Evolutionary conservation across 2,888 invertebrate species (phyloP), one percentile per base, ranked within the genome.

Genomic region (Mythimna albipuncta): DNA sequence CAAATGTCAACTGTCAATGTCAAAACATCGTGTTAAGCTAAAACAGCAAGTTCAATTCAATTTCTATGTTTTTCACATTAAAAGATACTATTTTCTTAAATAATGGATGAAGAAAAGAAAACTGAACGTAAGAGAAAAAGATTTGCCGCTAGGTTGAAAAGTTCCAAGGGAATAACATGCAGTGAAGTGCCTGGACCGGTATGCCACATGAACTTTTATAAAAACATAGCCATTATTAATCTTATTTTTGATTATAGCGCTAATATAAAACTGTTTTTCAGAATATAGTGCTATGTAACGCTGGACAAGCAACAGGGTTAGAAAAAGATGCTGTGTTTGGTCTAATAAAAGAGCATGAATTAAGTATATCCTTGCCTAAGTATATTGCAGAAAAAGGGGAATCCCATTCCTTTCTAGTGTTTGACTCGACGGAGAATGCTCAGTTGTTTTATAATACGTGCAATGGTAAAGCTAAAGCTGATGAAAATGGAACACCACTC

Each of bases 271-370:
- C 3, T 54, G 6, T 35, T 58, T 97, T 97, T 78, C 91, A 98
- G 98, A 96, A 97, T 89, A 86, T 98, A 62, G 97, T 97, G 59
- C 94, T 99, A n/a, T 98, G 98, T 86, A 99, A 99, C 94, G 98
- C 98, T 41, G 99, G 99, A 1, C 97, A 99, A 75, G 98, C 98
- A 3, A 98, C 98, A 83, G 98, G 98, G 7, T 94, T 98, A 35
- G 96, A 97, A 7, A 97, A 98, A 90, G 97, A 97, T 87, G 90
- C 94, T 63, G 88, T 99, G 13, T 89, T 97, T 7, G 90, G 96
- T 57, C 89, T 99, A 6, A 91, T 98, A 41, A 89, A 95, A 58
- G 90, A 97, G 7, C 97, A 97, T 68, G 88, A 93, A 6, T 88
- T 94, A 70, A 94, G 95, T 90, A 97, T 98, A 1, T 75, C 88